A percentile compares a stretch with the other conserved stretches of the same genome.
Evolutionary conservation across 2,113 vertebrate genomes (phyloP).

Genomic region (Elgaria multicarinata): DNA sequence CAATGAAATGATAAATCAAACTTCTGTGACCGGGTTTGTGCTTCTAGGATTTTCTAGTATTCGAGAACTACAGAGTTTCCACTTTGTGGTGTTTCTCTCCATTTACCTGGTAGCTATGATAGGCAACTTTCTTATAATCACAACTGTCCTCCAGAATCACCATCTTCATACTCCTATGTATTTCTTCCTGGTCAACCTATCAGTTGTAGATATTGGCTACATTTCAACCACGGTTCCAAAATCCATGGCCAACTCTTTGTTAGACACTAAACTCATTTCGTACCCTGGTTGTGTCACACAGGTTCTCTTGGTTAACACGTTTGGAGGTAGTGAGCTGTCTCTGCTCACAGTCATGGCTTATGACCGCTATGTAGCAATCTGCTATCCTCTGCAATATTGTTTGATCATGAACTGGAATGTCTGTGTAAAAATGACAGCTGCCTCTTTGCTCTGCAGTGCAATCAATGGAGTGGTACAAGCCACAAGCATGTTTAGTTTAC

Average conservation of each 20-base stretch:
- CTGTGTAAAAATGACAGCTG: neutral
- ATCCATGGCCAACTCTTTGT: neutral
- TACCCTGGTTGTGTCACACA: neutral
- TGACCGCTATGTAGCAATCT: slow-evolving; percentile 11
- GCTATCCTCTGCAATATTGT: neutral
- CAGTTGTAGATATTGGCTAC: neutral
- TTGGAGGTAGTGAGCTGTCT: neutral
- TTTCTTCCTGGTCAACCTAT: slow-evolving; percentile 6
- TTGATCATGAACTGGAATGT: neutral
- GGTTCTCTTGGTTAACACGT: neutral
- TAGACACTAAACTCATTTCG: neutral
- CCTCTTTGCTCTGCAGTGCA: neutral
- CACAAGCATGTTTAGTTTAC: neutral
- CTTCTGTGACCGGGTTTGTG: neutral
- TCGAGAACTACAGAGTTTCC: neutral
- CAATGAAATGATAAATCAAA: neutral
- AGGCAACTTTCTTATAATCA: neutral
- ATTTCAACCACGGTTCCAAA: neutral
- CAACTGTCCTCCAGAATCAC: neutral
- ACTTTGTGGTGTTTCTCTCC: neutral
- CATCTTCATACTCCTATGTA: neutral
- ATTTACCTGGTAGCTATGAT: neutral
- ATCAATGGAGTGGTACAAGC: neutral
- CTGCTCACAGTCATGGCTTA: neutral
- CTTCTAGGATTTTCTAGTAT: neutral